Evolutionary conservation across 2,797 vertebrate genomes (phyloP), one percentile per base, ranked within the genome.

Genomic region (Halcyon chelicuti): DNA sequence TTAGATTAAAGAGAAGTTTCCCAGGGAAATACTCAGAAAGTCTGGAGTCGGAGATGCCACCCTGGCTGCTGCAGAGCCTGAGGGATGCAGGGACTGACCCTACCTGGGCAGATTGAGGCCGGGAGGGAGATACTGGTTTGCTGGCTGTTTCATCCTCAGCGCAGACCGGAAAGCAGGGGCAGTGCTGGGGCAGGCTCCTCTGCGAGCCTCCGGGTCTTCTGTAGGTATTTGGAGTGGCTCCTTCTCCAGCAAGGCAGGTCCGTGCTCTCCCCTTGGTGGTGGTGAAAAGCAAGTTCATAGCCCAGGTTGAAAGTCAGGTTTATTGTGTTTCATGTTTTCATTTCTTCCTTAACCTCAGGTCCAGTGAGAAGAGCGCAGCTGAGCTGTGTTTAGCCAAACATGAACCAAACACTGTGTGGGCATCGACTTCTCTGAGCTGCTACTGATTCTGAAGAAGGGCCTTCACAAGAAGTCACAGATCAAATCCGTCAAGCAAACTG

Each of bases 251-350:
- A 4, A 57, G 29, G 22, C 18, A n/a, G 13, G 5, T 7, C 17
- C 6, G 1, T 0, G 0, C 17, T 18, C 15, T 31, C 31, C 12
- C 16, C 17, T 47, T 16, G 8, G 8, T 37, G n/a, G 21, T 28
- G 39, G 16, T 40, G n/a, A 55, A 68, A 63, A 55, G 16, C 54
- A 33, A 40, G 5, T 40, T 67, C 29, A 10, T 5, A n/a, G 40
- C 31, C 14, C 16, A 47, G 31, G 47, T 21, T 0, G 0, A 25
- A 39, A 33, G n/a, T 21, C n/a, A 72, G 44, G 15, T 40, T 40
- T 33, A 33, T 10, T 14, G 37, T 1, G 2, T 7, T 54, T 47
- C 14, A 6, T 9, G 5, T 20, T 63, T 67, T 52, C 7, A 10
- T 6, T 28, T 73, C 29, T 74, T 33, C 35, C 14, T 55, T 44